Conservation (phyloP, 2,797 vertebrate genomes). For the Gallinago nigripennis region DNA sequence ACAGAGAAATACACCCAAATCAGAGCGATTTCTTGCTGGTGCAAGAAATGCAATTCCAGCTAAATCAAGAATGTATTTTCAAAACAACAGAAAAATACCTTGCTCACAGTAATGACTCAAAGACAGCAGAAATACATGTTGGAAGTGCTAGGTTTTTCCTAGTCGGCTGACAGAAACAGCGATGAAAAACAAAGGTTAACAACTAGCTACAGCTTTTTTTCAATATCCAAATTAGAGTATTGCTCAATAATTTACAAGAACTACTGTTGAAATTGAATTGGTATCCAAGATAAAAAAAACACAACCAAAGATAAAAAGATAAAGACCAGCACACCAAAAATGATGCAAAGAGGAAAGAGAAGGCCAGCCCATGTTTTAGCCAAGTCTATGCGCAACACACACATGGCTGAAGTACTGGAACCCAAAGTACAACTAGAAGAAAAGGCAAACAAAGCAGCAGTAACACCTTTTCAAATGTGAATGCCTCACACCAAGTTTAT, state of each 20-base stretch:
- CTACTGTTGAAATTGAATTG: neutral
- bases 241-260: neutral
- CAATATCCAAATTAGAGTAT: neutral
- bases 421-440: neutral
- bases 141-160: neutral
- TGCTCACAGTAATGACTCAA: neutral
- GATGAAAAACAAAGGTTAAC: neutral
- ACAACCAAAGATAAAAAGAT: neutral
- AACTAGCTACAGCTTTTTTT: neutral
- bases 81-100: neutral
- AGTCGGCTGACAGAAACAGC: neutral
- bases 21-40: neutral
- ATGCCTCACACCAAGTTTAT: neutral
- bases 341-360: neutral
- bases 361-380: neutral
- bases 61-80: neutral
- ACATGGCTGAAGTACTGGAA: neutral
- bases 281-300: too few relatives aligned
- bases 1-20: neutral
- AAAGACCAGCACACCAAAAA: neutral
- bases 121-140: neutral
- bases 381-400: neutral
- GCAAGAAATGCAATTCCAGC: neutral
- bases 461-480: neutral
- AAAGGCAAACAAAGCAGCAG: neutral